phyloP scores from a whole-genome alignment of 2,888 invertebrate species.

The Elmis aenea region DNA sequence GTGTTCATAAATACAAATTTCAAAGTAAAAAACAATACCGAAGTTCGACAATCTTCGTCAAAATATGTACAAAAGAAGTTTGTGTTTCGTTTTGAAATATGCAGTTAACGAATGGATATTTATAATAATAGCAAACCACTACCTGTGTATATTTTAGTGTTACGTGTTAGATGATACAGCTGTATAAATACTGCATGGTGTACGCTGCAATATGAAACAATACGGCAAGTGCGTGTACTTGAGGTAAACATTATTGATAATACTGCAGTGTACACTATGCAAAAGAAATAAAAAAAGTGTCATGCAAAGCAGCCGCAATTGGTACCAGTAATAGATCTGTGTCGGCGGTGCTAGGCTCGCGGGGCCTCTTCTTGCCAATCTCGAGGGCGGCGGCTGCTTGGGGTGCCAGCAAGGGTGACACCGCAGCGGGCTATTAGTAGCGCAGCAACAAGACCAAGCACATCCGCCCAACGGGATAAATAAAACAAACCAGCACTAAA shows the following conservation, averaged over 20 bases:
- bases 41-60: too few species aligned
- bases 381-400: constrained; percentile 70
- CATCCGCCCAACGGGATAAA: constrained; percentile 46
- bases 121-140: constrained; percentile 24
- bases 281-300: constrained; percentile 42
- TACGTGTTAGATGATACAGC: constrained; percentile 1
- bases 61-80: too few species aligned
- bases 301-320: constrained; percentile 59
- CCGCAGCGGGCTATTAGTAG: constrained; percentile 52
- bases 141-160: constrained; percentile 21
- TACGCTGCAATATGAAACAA: neutral
- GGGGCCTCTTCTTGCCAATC: constrained; percentile 94
- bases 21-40: too few species aligned
- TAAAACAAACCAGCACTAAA: constrained; percentile 49
- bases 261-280: constrained; percentile 21
- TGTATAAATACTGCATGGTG: neutral
- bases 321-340: constrained; percentile 95
- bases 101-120: too few species aligned
- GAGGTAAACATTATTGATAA: constrained; percentile 18
- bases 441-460: constrained; percentile 49
- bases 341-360: constrained; percentile 67
- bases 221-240: neutral
- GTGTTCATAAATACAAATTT: constrained; percentile 6
- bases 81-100: too few species aligned
- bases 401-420: constrained; percentile 59